These are phyloP conservation scores for Gila orcuttii DNA, from an alignment of 2,113 vertebrate species.

Conservation along the genomic window DNA sequence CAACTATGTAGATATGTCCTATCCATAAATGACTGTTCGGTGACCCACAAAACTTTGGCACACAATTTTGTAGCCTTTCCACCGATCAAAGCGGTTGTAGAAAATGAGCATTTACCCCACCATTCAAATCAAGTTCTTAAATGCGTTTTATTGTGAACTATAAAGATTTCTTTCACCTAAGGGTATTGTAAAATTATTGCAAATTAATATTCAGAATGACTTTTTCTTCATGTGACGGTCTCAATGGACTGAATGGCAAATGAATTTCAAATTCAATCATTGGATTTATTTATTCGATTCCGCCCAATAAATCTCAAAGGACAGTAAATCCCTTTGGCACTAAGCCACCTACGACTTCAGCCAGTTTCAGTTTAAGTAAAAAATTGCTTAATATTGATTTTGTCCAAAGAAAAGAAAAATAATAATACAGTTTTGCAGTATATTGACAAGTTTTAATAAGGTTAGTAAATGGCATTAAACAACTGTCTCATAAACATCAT, in stretches of 20 bases:
- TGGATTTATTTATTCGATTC: slow-evolving; percentile 76
- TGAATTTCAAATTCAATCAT: slow-evolving; percentile 77
- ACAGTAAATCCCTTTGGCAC: slow-evolving; percentile 59
- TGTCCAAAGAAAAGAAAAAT: slow-evolving; percentile 27
- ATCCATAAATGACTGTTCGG: slow-evolving; percentile 63
- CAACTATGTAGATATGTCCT: slow-evolving; percentile 25
- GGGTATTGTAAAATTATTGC: slow-evolving; percentile 77
- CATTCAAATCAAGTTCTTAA: slow-evolving; percentile 44
- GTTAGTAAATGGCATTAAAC: neutral
- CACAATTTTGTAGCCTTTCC: neutral
- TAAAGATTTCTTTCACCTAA: slow-evolving; percentile 61
- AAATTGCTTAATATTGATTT: slow-evolving; percentile 47
- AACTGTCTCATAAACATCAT: neutral
- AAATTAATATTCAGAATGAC: slow-evolving; percentile 81
- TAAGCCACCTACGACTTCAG: slow-evolving; percentile 49
- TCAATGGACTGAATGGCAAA: slow-evolving; percentile 68
- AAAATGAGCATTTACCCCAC: neutral
- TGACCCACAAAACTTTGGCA: slow-evolving; percentile 65
- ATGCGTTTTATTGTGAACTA: slow-evolving; percentile 32
- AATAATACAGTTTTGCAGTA: neutral
- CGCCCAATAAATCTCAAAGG: slow-evolving; percentile 67
- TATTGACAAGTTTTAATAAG: neutral
- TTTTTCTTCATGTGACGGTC: slow-evolving; percentile 71
- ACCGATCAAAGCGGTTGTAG: neutral
- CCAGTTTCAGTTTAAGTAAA: slow-evolving; percentile 45